Evolutionary conservation across 2,797 vertebrate genomes (phyloP).

Genomic region (Halcyon smyrnensis): DNA sequence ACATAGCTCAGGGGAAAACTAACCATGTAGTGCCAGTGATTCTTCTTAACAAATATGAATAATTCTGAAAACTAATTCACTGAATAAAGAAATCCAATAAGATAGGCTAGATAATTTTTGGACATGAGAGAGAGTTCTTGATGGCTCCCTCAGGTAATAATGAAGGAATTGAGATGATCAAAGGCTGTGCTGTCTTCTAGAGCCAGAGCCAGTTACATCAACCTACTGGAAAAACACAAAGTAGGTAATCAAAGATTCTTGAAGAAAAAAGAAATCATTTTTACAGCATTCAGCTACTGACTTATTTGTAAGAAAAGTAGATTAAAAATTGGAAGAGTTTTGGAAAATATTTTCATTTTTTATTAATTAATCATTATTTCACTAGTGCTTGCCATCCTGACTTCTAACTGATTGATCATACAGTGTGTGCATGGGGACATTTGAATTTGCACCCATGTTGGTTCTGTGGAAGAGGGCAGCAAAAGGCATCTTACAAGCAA

Average conservation of each 20-base stretch:
- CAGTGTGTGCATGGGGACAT: background rate
- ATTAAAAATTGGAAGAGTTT: background rate
- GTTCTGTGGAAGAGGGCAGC: background rate
- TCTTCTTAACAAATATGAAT: slow-evolving; percentile 51
- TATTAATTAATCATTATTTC: background rate
- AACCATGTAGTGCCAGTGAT: slow-evolving; percentile 14
- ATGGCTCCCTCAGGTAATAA: slow-evolving; percentile 62
- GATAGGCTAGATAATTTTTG: slow-evolving; percentile 56
- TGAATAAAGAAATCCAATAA: slow-evolving; percentile 53
- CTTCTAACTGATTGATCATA: background rate
- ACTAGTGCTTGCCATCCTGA: background rate
- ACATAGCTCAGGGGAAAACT: slow-evolving; percentile 29
- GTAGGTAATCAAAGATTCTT: slow-evolving; percentile 28
- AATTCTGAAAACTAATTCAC: slow-evolving; percentile 59
- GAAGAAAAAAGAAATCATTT: background rate
- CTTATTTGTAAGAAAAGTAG: background rate
- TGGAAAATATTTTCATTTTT: background rate
- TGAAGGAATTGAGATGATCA: slow-evolving; percentile 59
- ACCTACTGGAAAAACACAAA: slow-evolving; percentile 34
- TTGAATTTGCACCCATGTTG: background rate
- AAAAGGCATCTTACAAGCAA: background rate
- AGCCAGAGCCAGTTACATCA: slow-evolving; percentile 38
- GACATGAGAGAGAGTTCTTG: slow-evolving; percentile 50
- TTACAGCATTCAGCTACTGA: background rate
- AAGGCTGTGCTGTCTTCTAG: slow-evolving; percentile 65